Evolutionary conservation across 2,113 vertebrate genomes (phyloP).

Genomic region (Corythornis vintsioides): DNA sequence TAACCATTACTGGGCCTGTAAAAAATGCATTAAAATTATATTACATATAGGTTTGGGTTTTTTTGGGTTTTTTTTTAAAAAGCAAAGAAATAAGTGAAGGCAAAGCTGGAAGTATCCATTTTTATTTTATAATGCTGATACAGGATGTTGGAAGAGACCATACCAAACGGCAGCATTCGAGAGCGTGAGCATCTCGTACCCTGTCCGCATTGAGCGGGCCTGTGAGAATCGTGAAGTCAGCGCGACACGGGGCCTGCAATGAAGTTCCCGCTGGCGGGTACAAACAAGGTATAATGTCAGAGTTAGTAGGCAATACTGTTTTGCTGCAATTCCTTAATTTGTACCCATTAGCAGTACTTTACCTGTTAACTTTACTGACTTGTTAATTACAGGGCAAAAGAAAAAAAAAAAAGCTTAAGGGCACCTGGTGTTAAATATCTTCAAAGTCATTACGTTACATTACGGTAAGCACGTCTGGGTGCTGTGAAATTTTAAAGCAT

Average conservation of each 20-base stretch:
- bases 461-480: conserved; percentile 97
- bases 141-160: conserved; percentile 99
- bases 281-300: conserved; percentile 99
- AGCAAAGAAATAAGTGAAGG: conserved; percentile 94
- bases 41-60: conserved; percentile 75
- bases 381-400: conserved; percentile 92
- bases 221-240: conserved; percentile 99
- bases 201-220: conserved; percentile 99
- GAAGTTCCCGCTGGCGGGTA: conserved; percentile 99
- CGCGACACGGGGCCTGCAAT: conserved; percentile 99
- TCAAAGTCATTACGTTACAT: conserved; percentile 93
- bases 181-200: conserved; percentile 99
- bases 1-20: conserved; percentile 99
- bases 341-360: conserved; percentile 99
- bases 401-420: conserved; percentile 76
- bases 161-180: conserved; percentile 99
- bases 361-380: conserved; percentile 99
- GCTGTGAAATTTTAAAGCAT: conserved; percentile 93
- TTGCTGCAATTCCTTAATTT: conserved; percentile 97
- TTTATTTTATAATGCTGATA: conserved; percentile 98
- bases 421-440: conserved; percentile 87
- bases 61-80: conserved; percentile 63
- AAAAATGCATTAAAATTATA: conserved; percentile 98
- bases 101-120: conserved; percentile 98
- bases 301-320: conserved; percentile 99